Conservation (phyloP, 2,797 vertebrate genomes). For the Phoeniculus purpureus region DNA sequence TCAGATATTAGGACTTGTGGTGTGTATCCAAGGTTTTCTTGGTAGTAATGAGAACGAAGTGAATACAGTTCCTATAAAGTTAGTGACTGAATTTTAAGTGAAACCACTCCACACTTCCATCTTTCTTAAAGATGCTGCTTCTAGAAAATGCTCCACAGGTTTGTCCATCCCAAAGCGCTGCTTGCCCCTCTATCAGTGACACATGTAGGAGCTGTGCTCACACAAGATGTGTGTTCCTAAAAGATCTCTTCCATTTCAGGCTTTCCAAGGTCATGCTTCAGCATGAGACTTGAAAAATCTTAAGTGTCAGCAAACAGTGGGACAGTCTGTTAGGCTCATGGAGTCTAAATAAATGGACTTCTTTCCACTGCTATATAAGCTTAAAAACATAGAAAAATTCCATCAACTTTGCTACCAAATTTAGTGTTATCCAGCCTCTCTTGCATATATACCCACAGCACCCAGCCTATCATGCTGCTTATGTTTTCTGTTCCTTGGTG, state of each 20-base stretch:
- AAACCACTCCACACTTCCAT: background rate
- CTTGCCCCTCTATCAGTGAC: background rate
- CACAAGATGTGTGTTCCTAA: background rate
- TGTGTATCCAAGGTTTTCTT: background rate
- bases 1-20: background rate
- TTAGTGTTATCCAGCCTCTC: background rate
- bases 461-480: background rate
- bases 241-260: background rate
- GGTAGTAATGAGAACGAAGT: background rate
- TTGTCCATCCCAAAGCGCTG: background rate
- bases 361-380: background rate
- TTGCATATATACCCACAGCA: background rate
- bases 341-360: background rate
- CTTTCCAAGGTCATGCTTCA: slow-evolving; percentile 23
- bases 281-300: background rate
- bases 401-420: background rate
- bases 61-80: background rate
- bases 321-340: background rate
- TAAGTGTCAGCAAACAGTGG: slow-evolving; percentile 15
- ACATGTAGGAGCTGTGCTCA: background rate
- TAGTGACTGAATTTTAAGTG: background rate
- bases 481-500: background rate
- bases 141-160: slow-evolving; percentile 1
- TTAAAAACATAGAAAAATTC: background rate
- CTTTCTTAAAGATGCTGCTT: background rate